phyloP scores from a whole-genome alignment of 2,888 invertebrate species.

The Elaeidobius kamerunicus region DNA sequence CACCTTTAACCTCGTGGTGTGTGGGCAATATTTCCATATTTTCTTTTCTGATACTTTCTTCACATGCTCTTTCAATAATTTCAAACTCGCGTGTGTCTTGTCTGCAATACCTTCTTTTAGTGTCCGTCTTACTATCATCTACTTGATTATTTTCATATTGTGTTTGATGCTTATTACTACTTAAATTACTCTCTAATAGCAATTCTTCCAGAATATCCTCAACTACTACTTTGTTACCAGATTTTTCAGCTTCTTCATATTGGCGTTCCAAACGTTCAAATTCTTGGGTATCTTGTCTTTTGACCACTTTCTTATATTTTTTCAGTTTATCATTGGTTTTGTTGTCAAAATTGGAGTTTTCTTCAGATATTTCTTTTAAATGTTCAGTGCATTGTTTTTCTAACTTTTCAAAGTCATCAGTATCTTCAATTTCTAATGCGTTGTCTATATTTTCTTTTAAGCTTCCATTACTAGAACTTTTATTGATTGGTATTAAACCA shows the following conservation, averaged over 20 bases:
- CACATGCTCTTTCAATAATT: slow-evolving; percentile 8
- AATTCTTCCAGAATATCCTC: slow-evolving; percentile 1
- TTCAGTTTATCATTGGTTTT: too few species aligned
- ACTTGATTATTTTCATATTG: background rate
- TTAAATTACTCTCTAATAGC: background rate
- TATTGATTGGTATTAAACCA: too few species aligned
- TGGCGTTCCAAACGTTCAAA: slow-evolving; percentile 9
- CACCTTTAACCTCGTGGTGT: too few species aligned
- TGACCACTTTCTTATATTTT: too few species aligned
- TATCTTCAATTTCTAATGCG: too few species aligned
- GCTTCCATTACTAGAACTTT: too few species aligned
- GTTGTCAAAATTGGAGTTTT: too few species aligned
- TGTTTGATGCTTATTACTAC: background rate
- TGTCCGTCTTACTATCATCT: background rate
- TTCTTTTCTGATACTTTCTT: background rate
- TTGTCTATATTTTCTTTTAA: too few species aligned
- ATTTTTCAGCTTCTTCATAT: background rate
- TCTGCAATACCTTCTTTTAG: slow-evolving; percentile 3
- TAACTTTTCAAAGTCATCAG: too few species aligned
- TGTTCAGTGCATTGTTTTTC: too few species aligned
- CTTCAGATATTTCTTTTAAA: too few species aligned
- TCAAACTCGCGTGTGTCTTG: slow-evolving; percentile 25
- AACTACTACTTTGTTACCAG: background rate
- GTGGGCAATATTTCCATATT: background rate
- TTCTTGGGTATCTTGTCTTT: slow-evolving; percentile 11